phyloP scores from a whole-genome alignment of 2,797 vertebrate species.

The Melanotaenia nigrans region DNA sequence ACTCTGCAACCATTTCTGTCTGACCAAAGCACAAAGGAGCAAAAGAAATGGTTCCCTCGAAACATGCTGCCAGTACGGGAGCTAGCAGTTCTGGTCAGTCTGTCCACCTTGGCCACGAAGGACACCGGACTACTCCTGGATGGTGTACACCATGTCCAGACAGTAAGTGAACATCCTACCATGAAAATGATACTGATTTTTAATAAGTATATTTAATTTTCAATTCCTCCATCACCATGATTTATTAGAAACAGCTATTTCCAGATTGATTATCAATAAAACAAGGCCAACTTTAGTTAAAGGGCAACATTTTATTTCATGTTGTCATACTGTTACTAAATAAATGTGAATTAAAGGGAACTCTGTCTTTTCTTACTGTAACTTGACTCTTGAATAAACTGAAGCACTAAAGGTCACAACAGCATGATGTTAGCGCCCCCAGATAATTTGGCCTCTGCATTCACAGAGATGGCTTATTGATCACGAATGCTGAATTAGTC shows the following conservation, averaged over 20 bases:
- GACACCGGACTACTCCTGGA: conserved; percentile 6
- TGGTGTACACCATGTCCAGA: conserved; percentile 13
- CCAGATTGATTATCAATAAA: background rate
- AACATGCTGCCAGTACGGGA: conserved; percentile 43
- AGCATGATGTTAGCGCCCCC: conserved; percentile 19
- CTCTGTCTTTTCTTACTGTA: background rate
- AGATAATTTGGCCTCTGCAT: conserved; percentile 12
- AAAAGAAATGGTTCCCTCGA: conserved; percentile 7
- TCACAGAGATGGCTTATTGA: conserved; percentile 19
- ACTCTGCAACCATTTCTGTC: background rate
- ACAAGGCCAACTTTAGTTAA: too few relatives aligned
- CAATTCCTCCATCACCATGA: background rate
- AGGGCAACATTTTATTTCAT: too few relatives aligned
- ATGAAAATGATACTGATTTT: background rate
- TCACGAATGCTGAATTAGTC: conserved; percentile 53
- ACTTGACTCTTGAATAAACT: conserved; percentile 2
- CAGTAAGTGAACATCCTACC: conserved; percentile 18
- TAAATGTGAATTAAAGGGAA: too few relatives aligned
- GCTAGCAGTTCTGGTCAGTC: conserved; percentile 6
- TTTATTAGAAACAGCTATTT: background rate
- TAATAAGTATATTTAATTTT: too few relatives aligned
- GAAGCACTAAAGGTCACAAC: conserved; percentile 4
- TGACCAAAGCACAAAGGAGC: conserved; percentile 11
- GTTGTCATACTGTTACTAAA: too few relatives aligned
- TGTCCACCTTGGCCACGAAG: conserved; percentile 10